Percentiles rank a stretch among this genome's conserved stretches.
Evolutionary conservation across 2,797 vertebrate genomes (phyloP).

Genomic region (Pangasius djambal): DNA sequence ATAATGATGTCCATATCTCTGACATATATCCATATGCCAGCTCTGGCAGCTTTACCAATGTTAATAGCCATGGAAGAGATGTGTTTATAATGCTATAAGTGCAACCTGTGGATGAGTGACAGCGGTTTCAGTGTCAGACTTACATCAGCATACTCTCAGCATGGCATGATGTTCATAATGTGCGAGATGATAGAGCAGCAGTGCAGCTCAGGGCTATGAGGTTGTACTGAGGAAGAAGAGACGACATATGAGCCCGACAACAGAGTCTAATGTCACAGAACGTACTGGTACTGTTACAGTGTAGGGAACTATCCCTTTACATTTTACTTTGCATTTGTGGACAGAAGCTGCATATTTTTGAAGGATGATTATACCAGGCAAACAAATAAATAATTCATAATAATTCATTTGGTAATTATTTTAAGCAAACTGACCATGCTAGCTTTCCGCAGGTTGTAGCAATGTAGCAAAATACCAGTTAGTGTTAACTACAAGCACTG

Average conservation of each 20-base stretch:
- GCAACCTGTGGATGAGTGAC: background rate
- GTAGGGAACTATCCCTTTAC: conserved; percentile 48
- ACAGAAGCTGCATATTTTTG: conserved; percentile 12
- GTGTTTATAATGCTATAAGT: background rate
- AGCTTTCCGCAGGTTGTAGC: background rate
- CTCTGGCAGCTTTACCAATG: background rate
- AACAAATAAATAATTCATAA: background rate
- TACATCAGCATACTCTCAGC: background rate
- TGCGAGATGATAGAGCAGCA: conserved; percentile 18
- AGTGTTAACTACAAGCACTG: conserved; percentile 6
- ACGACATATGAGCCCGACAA: conserved; percentile 49
- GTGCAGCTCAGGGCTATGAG: background rate
- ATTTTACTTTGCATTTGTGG: conserved; percentile 36
- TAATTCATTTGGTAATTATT: background rate
- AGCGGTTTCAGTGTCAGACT: background rate
- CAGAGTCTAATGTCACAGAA: conserved; percentile 50
- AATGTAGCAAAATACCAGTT: background rate
- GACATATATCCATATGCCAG: too few species aligned
- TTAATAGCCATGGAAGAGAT: background rate
- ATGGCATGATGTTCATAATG: conserved; percentile 11
- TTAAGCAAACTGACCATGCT: background rate
- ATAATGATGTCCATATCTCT: background rate
- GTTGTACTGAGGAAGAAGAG: conserved; percentile 38
- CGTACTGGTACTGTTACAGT: conserved; percentile 52
- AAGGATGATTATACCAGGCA: background rate